phyloP scores from a whole-genome alignment of 2,113 vertebrate genomes.

The Cyanistes caeruleus region DNA sequence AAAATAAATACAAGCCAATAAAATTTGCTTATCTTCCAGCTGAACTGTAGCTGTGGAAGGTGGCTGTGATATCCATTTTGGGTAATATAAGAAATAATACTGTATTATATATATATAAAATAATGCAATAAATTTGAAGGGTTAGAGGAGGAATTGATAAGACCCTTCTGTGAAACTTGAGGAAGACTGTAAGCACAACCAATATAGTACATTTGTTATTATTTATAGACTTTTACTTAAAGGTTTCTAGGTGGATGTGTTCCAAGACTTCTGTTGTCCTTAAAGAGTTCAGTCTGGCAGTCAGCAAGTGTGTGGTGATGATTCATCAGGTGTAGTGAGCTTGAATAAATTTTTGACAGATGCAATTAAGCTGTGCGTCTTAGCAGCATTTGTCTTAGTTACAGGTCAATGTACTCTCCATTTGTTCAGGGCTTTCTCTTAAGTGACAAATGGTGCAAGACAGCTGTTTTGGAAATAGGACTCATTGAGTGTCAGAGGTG shows the following conservation, averaged over 20 bases:
- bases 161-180: not conserved
- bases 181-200: not conserved
- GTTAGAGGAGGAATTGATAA: not conserved
- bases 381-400: constrained; percentile 54
- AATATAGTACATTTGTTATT: not conserved
- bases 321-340: constrained; percentile 48
- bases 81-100: not conserved
- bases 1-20: not conserved
- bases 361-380: constrained; percentile 37
- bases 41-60: not conserved
- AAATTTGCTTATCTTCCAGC: not conserved
- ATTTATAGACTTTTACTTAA: not conserved
- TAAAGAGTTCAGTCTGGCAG: not conserved
- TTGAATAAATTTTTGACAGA: constrained; percentile 36
- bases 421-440: constrained; percentile 38
- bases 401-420: constrained; percentile 19
- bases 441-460: constrained; percentile 15
- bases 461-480: constrained; percentile 17
- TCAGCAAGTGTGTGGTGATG: not conserved
- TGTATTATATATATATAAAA: not conserved
- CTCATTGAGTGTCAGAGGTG: constrained; percentile 16
- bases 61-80: not conserved
- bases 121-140: not conserved
- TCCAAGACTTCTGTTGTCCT: constrained; percentile 25
- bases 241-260: not conserved